Evolutionary conservation across 1,140 invertebrate species (phyloP).

Genomic region (Venustaconcha ellipsiformis): DNA sequence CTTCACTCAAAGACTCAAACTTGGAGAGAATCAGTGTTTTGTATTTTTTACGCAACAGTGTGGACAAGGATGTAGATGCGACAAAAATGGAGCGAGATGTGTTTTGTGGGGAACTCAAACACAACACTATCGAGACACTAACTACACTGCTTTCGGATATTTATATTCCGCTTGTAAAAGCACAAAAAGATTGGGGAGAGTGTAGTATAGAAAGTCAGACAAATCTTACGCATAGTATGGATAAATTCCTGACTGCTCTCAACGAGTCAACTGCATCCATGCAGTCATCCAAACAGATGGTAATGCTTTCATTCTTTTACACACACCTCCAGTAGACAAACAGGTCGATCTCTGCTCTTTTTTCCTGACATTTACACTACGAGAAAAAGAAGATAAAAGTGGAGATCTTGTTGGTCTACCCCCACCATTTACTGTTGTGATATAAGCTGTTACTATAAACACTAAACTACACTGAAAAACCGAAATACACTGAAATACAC

Average conservation of each 20-base stretch:
- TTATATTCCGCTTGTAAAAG: slow-evolving; percentile 63
- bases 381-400: too few relatives aligned
- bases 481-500: slow-evolving; percentile 1
- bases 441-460: neutral
- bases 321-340: neutral
- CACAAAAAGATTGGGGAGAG: slow-evolving; percentile 67
- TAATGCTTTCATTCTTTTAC: slow-evolving; percentile 22
- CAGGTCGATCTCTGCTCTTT: neutral
- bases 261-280: slow-evolving; percentile 61
- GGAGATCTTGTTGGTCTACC: neutral
- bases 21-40: slow-evolving; percentile 62
- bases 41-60: slow-evolving; percentile 63
- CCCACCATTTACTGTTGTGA: neutral
- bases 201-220: slow-evolving; percentile 60
- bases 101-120: slow-evolving; percentile 67
- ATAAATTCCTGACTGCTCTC: slow-evolving; percentile 61
- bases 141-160: slow-evolving; percentile 63
- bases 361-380: too few relatives aligned
- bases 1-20: slow-evolving; percentile 62
- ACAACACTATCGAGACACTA: slow-evolving; percentile 63
- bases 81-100: slow-evolving; percentile 65
- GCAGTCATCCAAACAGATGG: slow-evolving; percentile 61
- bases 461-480: neutral
- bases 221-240: slow-evolving; percentile 60
- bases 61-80: slow-evolving; percentile 63